phyloP scores from a whole-genome alignment of 2,113 vertebrate species.

The Myxocyprinus asiaticus region DNA sequence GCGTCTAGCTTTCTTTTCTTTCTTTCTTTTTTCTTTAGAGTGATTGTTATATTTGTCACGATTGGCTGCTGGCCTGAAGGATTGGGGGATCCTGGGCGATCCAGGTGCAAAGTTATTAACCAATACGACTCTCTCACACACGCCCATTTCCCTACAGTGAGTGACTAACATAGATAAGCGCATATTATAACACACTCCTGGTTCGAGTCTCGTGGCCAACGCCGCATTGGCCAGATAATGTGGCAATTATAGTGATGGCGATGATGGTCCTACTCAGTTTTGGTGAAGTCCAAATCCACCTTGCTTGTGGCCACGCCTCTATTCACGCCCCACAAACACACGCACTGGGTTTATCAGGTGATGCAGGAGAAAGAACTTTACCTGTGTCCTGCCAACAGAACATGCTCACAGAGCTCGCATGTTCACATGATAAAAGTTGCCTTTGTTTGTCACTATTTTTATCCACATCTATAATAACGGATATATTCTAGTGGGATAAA shows the following conservation, averaged over 20 bases:
- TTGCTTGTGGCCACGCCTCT: constrained; percentile 5
- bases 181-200: not conserved
- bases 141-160: not conserved
- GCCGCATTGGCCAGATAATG: not conserved
- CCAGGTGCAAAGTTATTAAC: not conserved
- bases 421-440: not conserved
- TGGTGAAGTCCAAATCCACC: not conserved
- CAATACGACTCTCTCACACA: not conserved
- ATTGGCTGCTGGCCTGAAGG: too few relatives aligned
- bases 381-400: not conserved
- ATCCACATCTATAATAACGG: not conserved
- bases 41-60: too few relatives aligned
- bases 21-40: too few relatives aligned
- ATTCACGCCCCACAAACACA: not conserved
- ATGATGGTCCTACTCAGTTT: not conserved
- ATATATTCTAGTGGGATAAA: not conserved
- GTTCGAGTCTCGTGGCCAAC: not conserved
- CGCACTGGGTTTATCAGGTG: not conserved
- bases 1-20: too few relatives aligned
- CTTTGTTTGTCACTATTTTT: not conserved
- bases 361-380: constrained; percentile 4
- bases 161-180: not conserved
- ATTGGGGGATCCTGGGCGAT: too few relatives aligned
- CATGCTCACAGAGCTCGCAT: not conserved
- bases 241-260: not conserved